Percentiles rank a stretch among this genome's conserved stretches.
These are phyloP conservation scores for Nautilus pompilius DNA, from an alignment of 1,140 invertebrate genomes.

Conservation along the genomic window DNA sequence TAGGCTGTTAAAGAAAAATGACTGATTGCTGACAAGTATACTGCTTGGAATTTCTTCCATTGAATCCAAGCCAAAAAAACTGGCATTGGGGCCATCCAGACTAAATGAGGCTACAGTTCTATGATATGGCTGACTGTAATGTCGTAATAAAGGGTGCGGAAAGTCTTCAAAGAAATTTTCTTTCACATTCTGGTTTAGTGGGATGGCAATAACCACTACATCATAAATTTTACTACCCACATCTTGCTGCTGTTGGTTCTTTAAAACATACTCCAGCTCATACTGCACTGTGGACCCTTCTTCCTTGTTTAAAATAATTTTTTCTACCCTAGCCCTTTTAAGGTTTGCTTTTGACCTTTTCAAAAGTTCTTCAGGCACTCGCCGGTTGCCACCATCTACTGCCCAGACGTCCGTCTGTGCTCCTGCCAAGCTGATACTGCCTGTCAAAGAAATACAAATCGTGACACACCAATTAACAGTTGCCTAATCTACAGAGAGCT, in stretches of 20 bases:
- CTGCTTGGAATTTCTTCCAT: slow-evolving; percentile 38
- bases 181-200: slow-evolving; percentile 56
- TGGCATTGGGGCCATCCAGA: slow-evolving; percentile 57
- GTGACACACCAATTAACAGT: too few relatives aligned
- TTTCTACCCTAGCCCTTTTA: slow-evolving; percentile 46
- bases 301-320: slow-evolving; percentile 40
- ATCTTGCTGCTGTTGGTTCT: too few relatives aligned
- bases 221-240: slow-evolving; percentile 60
- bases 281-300: too few relatives aligned
- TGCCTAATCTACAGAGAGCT: too few relatives aligned
- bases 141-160: slow-evolving; percentile 32
- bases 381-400: slow-evolving; percentile 65
- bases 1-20: slow-evolving; percentile 23
- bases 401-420: slow-evolving; percentile 61
- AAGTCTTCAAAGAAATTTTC: slow-evolving; percentile 56
- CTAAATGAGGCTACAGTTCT: slow-evolving; percentile 63
- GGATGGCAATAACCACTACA: slow-evolving; percentile 63
- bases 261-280: too few relatives aligned
- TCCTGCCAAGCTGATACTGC: slow-evolving; percentile 62
- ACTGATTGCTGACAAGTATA: slow-evolving; percentile 59
- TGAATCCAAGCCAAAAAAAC: slow-evolving; percentile 54
- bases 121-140: slow-evolving; percentile 57
- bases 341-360: slow-evolving; percentile 53
- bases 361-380: slow-evolving; percentile 57
- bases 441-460: slow-evolving; percentile 21